Percentiles rank a stretch among this genome's conserved stretches.
Conservation (phyloP, 1,140 invertebrate species). For the Lucilia sericata region DNA sequence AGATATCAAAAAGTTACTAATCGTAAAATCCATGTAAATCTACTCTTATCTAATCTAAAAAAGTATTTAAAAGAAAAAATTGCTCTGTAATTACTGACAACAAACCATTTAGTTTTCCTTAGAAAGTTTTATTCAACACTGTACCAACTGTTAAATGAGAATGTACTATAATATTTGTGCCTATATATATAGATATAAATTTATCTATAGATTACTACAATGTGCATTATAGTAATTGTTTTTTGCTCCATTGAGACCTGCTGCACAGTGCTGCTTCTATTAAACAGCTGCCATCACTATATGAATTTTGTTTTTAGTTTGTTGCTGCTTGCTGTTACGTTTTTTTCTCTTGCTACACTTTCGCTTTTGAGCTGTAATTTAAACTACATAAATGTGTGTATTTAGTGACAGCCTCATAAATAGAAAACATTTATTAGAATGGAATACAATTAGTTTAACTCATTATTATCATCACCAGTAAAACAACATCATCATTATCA, state of each 20-base stretch:
- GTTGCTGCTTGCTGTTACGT: too few species aligned
- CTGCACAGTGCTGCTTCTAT: neutral
- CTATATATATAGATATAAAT: neutral
- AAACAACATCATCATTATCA: neutral
- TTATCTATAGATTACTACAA: neutral
- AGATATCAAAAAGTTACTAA: too few species aligned
- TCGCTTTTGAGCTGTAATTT: neutral
- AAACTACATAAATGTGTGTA: slow-evolving; percentile 2
- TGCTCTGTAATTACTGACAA: too few species aligned
- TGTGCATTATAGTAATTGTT: neutral
- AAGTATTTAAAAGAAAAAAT: too few species aligned
- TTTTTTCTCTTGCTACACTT: neutral
- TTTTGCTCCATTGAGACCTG: slow-evolving; percentile 8
- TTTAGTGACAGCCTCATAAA: neutral
- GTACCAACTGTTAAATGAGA: neutral
- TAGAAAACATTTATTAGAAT: neutral
- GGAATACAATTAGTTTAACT: neutral
- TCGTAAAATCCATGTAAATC: too few species aligned
- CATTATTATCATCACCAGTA: neutral
- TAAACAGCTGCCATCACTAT: slow-evolving; percentile 15
- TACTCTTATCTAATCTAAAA: too few species aligned
- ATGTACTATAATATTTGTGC: too few species aligned
- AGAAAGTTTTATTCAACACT: neutral
- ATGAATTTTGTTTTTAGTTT: neutral
- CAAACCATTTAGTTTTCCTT: too few species aligned